Percentiles rank a stretch among this genome's conserved stretches.
phyloP scores from a whole-genome alignment of 2,797 vertebrate species.

The Sciaenops ocellatus region DNA sequence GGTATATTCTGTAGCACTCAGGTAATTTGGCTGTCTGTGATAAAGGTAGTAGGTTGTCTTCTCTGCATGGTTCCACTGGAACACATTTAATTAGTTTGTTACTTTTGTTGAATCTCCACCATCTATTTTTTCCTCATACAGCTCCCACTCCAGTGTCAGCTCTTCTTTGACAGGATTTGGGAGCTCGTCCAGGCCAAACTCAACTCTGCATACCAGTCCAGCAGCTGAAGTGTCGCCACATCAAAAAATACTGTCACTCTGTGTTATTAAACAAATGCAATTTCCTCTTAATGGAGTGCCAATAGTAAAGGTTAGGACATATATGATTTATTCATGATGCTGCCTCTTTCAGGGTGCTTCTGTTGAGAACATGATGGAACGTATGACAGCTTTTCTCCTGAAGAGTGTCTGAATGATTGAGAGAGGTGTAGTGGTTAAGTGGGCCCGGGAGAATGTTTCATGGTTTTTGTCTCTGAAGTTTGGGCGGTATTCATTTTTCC shows the following conservation, averaged over 20 bases:
- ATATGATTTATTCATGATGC: conserved; percentile 80
- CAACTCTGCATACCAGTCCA: conserved; percentile 1
- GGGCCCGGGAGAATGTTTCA: conserved; percentile 63
- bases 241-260: conserved; percentile 55
- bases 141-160: conserved; percentile 24
- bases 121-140: not conserved
- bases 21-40: conserved; percentile 41
- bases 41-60: conserved; percentile 34
- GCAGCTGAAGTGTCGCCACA: conserved; percentile 47
- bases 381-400: conserved; percentile 72
- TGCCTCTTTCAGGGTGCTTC: conserved; percentile 74
- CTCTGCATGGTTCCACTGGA: conserved; percentile 28
- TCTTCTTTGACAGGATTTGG: conserved; percentile 23
- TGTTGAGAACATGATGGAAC: conserved; percentile 76
- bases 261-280: conserved; percentile 67
- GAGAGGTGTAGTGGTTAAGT: conserved; percentile 63
- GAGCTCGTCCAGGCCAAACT: conserved; percentile 25
- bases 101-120: conserved; percentile 15
- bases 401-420: conserved; percentile 73
- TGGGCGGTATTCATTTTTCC: conserved; percentile 50
- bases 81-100: conserved; percentile 33
- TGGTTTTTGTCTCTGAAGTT: conserved; percentile 65
- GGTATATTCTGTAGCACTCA: conserved; percentile 33
- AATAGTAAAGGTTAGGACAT: conserved; percentile 53
- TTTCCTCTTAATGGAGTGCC: conserved; percentile 62